Evolutionary conservation across 2,888 invertebrate genomes (phyloP), one percentile per base, ranked within the genome.

Genomic region (Aleiodes alternator): DNA sequence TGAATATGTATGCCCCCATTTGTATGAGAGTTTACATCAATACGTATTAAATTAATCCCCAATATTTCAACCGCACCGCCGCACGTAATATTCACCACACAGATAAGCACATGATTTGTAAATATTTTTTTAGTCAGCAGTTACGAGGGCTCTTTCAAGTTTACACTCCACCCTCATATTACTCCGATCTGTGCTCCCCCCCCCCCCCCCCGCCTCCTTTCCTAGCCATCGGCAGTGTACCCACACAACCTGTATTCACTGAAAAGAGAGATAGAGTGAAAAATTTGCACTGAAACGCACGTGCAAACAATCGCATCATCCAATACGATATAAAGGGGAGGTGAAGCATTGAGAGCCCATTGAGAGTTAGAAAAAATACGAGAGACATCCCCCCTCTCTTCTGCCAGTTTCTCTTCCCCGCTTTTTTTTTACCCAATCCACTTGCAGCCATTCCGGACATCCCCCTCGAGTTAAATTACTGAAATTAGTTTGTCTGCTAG

Each of bases 401-500:
- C 23, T 23, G 23, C 23, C 23, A 23, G 23, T 48, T 56, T 57
- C 48, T 57, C 16, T 23, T 23, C 66, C 70, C 64, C 53, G 23
- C 55, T 56, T 66, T 38, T 31, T 59, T n/a, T 72, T 12, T 9
- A 61, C 59, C 48, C 66, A 43, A 43, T 50, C 48, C 77, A 55
- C 69, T 38, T 16, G 5, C 61, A 51, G 34, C 73, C 72, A 50
- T 57, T 73, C 75, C 69, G 31, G 73, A 31, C 76, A 68, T 53
- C 71, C 53, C 73, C 43, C 43, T 43, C 56, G 72, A 76, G 80
- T 81, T 81, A 80, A 83, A 85, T 85, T 84, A 83, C 80, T 81
- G 81, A 83, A 85, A 84, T 86, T 85, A 84, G 82, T 83, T 84
- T 83, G 81, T 81, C 77, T 77, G 77, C 76, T 56, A 77, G 73